phyloP scores from a whole-genome alignment of 1,140 invertebrate species.

The Homalodisca vitripennis region DNA sequence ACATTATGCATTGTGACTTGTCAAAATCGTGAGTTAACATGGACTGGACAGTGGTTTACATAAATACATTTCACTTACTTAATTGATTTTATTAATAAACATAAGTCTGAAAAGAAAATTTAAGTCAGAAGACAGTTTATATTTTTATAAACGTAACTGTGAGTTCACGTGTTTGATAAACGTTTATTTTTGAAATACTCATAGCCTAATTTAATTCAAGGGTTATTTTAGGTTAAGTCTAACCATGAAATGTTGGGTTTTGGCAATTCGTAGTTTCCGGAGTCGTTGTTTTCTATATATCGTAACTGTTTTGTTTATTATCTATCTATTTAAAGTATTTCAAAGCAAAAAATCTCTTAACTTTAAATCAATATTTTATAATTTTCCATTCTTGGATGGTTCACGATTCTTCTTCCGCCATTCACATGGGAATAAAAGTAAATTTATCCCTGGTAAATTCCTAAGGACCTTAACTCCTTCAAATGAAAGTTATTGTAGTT shows the following conservation, averaged over 20 bases:
- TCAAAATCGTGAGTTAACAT: no score
- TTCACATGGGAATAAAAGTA: conserved; percentile 27
- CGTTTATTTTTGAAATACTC: no score
- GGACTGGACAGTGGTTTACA: no score
- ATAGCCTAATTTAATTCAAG: no score
- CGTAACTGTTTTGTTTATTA: conserved; percentile 29
- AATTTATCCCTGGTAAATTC: conserved; percentile 40
- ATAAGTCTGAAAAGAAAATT: no score
- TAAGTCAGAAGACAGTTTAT: no score
- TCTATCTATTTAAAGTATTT: conserved; percentile 30
- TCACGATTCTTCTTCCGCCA: conserved; percentile 21
- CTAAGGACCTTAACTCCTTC: conserved; percentile 45
- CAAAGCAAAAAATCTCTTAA: conserved; percentile 16
- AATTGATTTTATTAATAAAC: no score
- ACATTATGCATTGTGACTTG: no score
- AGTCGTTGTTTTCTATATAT: conserved; percentile 31
- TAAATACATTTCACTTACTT: no score
- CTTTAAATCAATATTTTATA: conserved; percentile 22
- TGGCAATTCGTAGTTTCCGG: conserved; percentile 31
- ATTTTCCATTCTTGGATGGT: conserved; percentile 25
- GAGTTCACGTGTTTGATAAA: no score
- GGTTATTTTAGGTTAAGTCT: no score
- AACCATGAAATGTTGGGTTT: conserved; percentile 39
- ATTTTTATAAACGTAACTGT: no score
- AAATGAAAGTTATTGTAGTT: conserved; percentile 60